Evolutionary conservation across 2,113 vertebrate species (phyloP).

Genomic region (Phalacrocorax carbo): DNA sequence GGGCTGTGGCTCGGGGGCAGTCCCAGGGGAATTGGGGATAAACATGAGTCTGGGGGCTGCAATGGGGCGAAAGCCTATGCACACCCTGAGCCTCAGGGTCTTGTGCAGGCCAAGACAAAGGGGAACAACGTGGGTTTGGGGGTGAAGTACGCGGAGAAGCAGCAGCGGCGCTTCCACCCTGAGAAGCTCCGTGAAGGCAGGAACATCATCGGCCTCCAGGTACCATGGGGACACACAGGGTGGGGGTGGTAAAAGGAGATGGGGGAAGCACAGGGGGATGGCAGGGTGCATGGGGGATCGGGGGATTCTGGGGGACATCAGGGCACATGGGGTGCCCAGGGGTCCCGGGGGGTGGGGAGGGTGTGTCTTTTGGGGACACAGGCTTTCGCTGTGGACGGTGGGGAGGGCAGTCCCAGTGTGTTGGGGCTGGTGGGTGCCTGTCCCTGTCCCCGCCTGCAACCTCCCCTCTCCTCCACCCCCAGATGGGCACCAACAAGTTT

Average conservation of each 20-base stretch:
- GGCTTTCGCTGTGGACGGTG: neutral
- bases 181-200: conserved; percentile 89
- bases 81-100: neutral
- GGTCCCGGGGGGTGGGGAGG: too few relatives aligned
- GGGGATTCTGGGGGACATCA: too few relatives aligned
- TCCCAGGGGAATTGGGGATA: neutral
- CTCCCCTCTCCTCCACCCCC: neutral
- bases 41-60: neutral
- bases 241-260: neutral
- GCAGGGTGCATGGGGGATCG: neutral
- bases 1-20: too few relatives aligned
- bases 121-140: conserved; percentile 87
- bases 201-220: conserved; percentile 93
- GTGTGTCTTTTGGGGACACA: neutral
- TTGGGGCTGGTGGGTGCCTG: rapidly evolving
- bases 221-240: neutral
- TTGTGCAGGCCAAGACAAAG: conserved; percentile 88
- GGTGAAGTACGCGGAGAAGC: conserved; percentile 90
- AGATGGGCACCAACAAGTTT: conserved; percentile 97
- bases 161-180: conserved; percentile 84
- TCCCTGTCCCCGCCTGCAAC: neutral
- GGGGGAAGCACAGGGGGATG: neutral
- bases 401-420: too few relatives aligned
- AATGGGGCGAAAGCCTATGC: too few relatives aligned
- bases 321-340: neutral